Conservation (phyloP, 1,140 invertebrate genomes). For the Cherax quadricarinatus region DNA sequence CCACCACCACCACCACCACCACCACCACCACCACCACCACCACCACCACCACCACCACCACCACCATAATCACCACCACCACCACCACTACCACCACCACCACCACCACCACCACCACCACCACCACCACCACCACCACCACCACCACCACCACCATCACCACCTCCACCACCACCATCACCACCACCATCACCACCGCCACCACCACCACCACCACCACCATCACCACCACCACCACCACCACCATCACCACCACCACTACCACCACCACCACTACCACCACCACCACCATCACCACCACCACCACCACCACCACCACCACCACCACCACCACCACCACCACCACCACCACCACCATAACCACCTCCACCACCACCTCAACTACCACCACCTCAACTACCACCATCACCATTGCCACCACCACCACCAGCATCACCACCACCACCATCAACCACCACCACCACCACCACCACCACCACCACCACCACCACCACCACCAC, state of each 20-base stretch:
- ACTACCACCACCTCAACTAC: not conserved
- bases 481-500: not conserved
- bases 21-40: not conserved
- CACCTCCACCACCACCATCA: not conserved
- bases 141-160: not conserved
- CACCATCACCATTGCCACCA: not conserved
- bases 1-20: not conserved
- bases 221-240: not conserved
- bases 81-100: not conserved
- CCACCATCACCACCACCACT: not conserved
- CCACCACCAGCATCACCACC: not conserved
- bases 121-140: not conserved
- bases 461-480: not conserved
- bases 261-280: not conserved
- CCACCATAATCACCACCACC: not conserved
- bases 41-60: not conserved
- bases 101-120: not conserved
- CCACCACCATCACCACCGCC: too few relatives aligned
- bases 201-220: not conserved
- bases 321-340: not conserved
- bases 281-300: not conserved
- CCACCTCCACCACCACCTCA: not conserved
- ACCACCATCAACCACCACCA: not conserved
- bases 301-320: not conserved
- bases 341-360: not conserved